Percentiles rank a stretch among this genome's conserved stretches.
phyloP scores from a whole-genome alignment of 1,140 invertebrate genomes.

The Trachelipus rathkii region DNA sequence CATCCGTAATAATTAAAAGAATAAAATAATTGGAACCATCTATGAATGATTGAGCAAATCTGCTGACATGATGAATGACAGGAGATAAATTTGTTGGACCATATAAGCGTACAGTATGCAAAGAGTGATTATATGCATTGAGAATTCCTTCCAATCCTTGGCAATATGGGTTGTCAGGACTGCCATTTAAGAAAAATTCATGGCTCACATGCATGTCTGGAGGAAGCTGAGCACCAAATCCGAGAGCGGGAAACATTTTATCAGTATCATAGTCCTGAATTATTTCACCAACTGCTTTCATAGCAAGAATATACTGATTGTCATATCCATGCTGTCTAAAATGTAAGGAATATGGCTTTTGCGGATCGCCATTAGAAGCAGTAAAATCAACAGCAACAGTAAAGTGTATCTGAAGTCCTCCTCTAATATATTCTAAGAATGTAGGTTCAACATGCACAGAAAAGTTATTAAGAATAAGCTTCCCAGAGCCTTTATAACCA shows the following conservation, averaged over 20 bases:
- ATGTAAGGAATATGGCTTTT: slow-evolving; percentile 56
- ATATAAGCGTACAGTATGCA: slow-evolving; percentile 54
- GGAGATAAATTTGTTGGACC: slow-evolving; percentile 58
- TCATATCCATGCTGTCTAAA: slow-evolving; percentile 49
- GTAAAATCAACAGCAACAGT: slow-evolving; percentile 63
- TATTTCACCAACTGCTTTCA: slow-evolving; percentile 58
- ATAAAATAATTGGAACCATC: slow-evolving; percentile 56
- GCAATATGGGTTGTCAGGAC: slow-evolving; percentile 56
- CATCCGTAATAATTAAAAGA: slow-evolving; percentile 60
- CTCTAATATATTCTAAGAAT: slow-evolving; percentile 55
- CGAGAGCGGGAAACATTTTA: slow-evolving; percentile 54
- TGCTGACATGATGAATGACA: slow-evolving; percentile 52
- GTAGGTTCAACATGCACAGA: slow-evolving; percentile 47
- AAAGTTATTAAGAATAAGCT: slow-evolving; percentile 46
- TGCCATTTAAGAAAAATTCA: slow-evolving; percentile 56
- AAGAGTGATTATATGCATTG: slow-evolving; percentile 52
- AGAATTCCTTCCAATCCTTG: slow-evolving; percentile 55
- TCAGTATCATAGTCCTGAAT: slow-evolving; percentile 58
- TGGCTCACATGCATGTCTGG: slow-evolving; percentile 53
- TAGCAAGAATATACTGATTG: slow-evolving; percentile 59
- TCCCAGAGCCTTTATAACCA: slow-evolving; percentile 54
- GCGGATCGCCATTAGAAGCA: slow-evolving; percentile 60
- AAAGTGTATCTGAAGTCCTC: slow-evolving; percentile 59
- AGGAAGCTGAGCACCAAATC: slow-evolving; percentile 54
- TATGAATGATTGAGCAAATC: slow-evolving; percentile 47